phyloP scores from a whole-genome alignment of 2,888 invertebrate genomes.

The Hipparchia semele region DNA sequence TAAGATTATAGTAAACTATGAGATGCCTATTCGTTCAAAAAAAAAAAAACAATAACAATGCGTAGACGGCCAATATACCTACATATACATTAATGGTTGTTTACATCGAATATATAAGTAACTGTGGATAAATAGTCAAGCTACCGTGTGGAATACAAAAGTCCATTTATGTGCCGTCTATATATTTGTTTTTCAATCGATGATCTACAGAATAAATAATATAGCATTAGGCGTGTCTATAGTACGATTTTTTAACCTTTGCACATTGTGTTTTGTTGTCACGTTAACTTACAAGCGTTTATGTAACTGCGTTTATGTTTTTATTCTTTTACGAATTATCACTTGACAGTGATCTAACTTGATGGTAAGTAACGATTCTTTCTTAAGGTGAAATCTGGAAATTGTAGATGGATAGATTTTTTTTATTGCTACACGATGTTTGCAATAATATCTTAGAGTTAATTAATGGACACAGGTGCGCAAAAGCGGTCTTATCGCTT shows the following conservation, averaged over 20 bases:
- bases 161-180: slow-evolving; percentile 39
- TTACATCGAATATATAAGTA: slow-evolving; percentile 39
- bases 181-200: slow-evolving; percentile 34
- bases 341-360: too few relatives aligned
- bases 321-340: too few relatives aligned
- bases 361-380: too few relatives aligned
- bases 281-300: too few relatives aligned
- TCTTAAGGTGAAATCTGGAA: too few relatives aligned
- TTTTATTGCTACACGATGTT: too few relatives aligned
- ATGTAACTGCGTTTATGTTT: neutral
- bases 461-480: too few relatives aligned
- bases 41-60: slow-evolving; percentile 24
- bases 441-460: too few relatives aligned
- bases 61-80: slow-evolving; percentile 38
- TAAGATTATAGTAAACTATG: too few relatives aligned
- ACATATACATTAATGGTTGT: slow-evolving; percentile 36
- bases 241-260: neutral
- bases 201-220: slow-evolving; percentile 11
- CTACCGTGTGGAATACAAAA: slow-evolving; percentile 43
- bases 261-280: neutral
- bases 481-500: too few relatives aligned
- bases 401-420: too few relatives aligned
- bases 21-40: too few relatives aligned
- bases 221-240: neutral
- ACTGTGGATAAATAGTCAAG: slow-evolving; percentile 44